Percentiles rank a stretch among this genome's conserved stretches.
These are phyloP conservation scores for Volucella inanis DNA, from an alignment of 2,888 invertebrate genomes.

Conservation along the genomic window DNA sequence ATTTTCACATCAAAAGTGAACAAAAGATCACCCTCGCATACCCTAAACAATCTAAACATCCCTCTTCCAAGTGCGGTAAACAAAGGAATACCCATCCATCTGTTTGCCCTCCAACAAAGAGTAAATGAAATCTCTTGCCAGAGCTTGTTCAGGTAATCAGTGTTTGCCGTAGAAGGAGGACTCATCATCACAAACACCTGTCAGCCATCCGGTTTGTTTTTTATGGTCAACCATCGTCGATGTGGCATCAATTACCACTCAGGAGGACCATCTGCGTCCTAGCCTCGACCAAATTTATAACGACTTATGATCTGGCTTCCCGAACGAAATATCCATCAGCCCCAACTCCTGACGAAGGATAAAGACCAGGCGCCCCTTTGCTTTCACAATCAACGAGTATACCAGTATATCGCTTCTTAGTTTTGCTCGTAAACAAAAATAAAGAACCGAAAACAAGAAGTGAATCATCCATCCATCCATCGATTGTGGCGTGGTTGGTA, in stretches of 20 bases:
- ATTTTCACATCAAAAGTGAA: too few species aligned
- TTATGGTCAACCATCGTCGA: background rate
- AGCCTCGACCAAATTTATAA: background rate
- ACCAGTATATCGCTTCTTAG: slow-evolving; percentile 7
- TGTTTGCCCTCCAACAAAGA: slow-evolving; percentile 1
- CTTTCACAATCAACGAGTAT: background rate
- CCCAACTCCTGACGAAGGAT: slow-evolving; percentile 1
- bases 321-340: slow-evolving; percentile 16
- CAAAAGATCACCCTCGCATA: background rate
- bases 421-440: slow-evolving; percentile 48
- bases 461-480: slow-evolving; percentile 59
- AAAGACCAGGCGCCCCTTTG: slow-evolving; percentile 11
- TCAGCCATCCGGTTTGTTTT: slow-evolving; percentile 38
- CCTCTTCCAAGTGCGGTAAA: background rate
- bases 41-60: background rate
- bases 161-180: slow-evolving; percentile 4
- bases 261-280: slow-evolving; percentile 51
- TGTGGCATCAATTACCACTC: background rate
- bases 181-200: slow-evolving; percentile 39
- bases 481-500: slow-evolving; percentile 32
- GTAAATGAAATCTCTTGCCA: background rate
- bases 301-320: slow-evolving; percentile 15
- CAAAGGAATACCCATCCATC: background rate
- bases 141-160: slow-evolving; percentile 4
- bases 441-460: slow-evolving; percentile 46